These are phyloP conservation scores for Leptodactylus fallax DNA, from an alignment of 2,797 vertebrate species.

Conservation along the genomic window DNA sequence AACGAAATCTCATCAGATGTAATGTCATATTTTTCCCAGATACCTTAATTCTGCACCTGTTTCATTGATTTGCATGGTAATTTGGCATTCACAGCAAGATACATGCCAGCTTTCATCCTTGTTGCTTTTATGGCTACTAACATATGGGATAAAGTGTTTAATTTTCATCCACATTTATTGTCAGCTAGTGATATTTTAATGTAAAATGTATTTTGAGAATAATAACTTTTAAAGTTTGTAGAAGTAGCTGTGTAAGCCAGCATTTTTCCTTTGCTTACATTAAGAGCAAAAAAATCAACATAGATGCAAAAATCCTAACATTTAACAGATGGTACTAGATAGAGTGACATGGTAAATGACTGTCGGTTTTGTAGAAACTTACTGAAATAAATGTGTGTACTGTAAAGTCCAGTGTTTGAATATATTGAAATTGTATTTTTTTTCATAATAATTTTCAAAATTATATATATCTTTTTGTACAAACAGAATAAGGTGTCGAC, in stretches of 20 bases:
- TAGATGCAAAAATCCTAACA: conserved; percentile 20
- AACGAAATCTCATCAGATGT: conserved; percentile 47
- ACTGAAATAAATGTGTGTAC: no score
- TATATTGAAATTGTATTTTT: no score
- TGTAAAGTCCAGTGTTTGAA: no score
- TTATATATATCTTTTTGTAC: no score
- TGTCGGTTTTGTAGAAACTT: no score
- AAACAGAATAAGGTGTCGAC: no score
- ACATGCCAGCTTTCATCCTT: conserved; percentile 59
- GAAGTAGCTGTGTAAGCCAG: conserved; percentile 23
- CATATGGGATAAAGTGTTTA: conserved; percentile 56
- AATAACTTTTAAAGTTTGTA: conserved; percentile 37
- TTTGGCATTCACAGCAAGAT: conserved; percentile 59
- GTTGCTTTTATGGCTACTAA: conserved; percentile 57
- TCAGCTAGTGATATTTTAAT: conserved; percentile 49
- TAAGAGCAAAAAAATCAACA: conserved; percentile 15
- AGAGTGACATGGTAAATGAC: no score
- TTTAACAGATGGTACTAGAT: background rate
- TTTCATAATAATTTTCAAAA: no score
- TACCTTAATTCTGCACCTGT: conserved; percentile 61
- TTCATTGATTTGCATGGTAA: conserved; percentile 59
- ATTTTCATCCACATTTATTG: conserved; percentile 55
- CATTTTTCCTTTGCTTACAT: background rate
- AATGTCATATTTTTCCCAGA: conserved; percentile 46
- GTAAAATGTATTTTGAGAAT: conserved; percentile 48